These are phyloP conservation scores for Peucedramus taeniatus DNA, from an alignment of 2,113 vertebrate genomes.

Conservation along the genomic window DNA sequence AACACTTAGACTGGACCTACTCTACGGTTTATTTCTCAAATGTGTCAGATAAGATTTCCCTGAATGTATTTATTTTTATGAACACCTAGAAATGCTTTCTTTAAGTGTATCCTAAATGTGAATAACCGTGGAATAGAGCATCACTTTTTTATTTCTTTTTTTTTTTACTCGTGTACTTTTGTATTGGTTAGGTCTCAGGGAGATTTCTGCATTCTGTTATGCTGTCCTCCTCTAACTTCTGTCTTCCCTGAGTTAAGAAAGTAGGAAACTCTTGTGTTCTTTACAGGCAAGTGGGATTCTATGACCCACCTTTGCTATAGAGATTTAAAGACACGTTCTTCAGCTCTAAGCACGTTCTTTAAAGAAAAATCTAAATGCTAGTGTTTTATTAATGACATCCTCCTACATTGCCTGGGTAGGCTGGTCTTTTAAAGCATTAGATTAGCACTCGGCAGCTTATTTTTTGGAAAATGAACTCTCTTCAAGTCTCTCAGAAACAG, in stretches of 20 bases:
- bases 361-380: not conserved
- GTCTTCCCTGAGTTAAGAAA: not conserved
- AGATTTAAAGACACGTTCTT: not conserved
- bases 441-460: not conserved
- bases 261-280: not conserved
- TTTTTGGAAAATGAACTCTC: not conserved
- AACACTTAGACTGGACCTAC: not conserved
- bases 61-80: not conserved
- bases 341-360: not conserved
- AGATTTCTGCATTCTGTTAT: not conserved
- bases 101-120: not conserved
- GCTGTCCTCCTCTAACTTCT: not conserved
- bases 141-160: not conserved
- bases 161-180: not conserved
- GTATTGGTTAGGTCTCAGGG: not conserved
- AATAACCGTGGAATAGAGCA: not conserved
- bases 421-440: not conserved
- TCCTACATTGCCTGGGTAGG: conserved; percentile 26
- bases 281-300: not conserved
- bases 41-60: not conserved
- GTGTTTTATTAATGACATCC: conserved; percentile 45
- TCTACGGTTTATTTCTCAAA: not conserved
- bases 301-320: not conserved
- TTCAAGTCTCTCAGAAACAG: not conserved
- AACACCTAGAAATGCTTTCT: not conserved